Percentiles rank a stretch among this genome's conserved stretches.
These are phyloP conservation scores for Centropus unirufus DNA, from an alignment of 2,113 vertebrate genomes.

Conservation along the genomic window DNA sequence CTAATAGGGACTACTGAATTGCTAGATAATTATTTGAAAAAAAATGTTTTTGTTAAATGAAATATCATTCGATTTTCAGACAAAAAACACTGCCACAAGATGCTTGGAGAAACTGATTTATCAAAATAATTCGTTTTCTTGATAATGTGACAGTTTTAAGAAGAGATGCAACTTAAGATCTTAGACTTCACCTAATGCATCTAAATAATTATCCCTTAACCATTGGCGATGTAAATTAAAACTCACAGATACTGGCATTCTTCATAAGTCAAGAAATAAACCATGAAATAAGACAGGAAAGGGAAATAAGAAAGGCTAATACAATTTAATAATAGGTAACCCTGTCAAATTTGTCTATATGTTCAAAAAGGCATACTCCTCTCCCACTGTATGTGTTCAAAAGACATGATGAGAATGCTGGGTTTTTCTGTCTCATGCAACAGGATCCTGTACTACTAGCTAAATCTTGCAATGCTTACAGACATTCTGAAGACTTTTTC, in stretches of 20 bases:
- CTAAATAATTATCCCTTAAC: neutral
- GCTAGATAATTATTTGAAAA: neutral
- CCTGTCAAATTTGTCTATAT: neutral
- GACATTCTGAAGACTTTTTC: neutral
- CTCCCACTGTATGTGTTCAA: neutral
- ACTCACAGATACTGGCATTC: neutral
- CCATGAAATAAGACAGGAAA: neutral
- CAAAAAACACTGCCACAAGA: neutral
- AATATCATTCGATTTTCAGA: conserved; percentile 16
- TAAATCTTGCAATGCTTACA: neutral
- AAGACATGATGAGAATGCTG: neutral
- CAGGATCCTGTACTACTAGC: neutral
- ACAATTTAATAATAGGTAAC: neutral
- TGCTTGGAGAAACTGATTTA: neutral
- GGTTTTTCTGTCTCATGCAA: neutral
- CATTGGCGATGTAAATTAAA: neutral
- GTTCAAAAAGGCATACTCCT: neutral
- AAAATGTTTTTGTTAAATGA: neutral
- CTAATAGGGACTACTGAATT: neutral
- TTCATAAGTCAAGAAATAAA: neutral
- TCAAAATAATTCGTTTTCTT: conserved; percentile 15
- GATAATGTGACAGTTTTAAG: neutral
- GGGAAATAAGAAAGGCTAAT: neutral
- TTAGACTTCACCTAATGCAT: conserved; percentile 19
- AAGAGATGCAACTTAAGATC: neutral